Conservation (phyloP, 2,113 vertebrate species). For the Bos javanicus region DNA sequence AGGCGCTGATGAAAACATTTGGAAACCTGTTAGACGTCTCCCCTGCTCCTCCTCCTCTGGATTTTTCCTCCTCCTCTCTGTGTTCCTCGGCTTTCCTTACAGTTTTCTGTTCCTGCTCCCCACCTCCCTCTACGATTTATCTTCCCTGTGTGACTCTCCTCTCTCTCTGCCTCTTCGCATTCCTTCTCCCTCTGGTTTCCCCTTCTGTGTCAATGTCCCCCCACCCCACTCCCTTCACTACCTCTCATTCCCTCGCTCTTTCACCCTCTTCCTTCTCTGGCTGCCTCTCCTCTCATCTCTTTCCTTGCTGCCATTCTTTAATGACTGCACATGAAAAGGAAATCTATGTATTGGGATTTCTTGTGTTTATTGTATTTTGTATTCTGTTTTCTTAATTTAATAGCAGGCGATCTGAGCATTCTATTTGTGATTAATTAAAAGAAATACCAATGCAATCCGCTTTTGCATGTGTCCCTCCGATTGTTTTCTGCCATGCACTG, state of each 20-base stretch:
- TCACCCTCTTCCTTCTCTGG: background rate
- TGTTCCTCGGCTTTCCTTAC: background rate
- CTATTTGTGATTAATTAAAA: constrained; percentile 17
- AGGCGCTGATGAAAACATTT: background rate
- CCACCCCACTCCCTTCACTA: background rate
- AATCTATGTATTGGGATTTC: background rate
- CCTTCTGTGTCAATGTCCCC: background rate
- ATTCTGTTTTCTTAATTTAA: background rate
- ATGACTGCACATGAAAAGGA: background rate
- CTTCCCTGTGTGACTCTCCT: background rate
- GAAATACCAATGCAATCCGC: background rate
- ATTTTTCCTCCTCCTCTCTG: background rate
- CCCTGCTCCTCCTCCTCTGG: background rate
- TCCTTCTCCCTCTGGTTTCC: background rate
- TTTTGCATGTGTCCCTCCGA: background rate
- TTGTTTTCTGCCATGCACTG: background rate
- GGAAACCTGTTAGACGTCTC: background rate
- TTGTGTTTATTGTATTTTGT: background rate
- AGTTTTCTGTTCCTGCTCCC: background rate
- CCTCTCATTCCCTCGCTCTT: background rate
- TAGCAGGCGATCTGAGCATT: background rate
- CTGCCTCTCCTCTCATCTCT: background rate
- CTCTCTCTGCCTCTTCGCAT: background rate
- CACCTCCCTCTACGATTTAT: background rate
- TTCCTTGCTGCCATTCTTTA: background rate